Percentiles rank a stretch among this genome's conserved stretches.
Conservation (phyloP, 92 coral and sea anemone species). For the Virgularia gustaviana region DNA sequence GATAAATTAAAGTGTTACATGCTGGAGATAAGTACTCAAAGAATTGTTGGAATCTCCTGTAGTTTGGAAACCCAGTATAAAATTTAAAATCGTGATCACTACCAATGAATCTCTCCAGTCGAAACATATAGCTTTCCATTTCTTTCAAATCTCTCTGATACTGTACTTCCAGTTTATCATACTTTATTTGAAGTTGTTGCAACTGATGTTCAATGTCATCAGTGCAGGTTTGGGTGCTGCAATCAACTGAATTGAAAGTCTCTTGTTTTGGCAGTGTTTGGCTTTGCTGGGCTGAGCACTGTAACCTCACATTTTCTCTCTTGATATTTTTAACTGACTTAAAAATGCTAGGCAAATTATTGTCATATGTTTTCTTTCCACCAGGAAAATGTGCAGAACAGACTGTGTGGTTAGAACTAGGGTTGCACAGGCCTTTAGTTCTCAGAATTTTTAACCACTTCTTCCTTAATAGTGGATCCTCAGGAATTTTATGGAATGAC, state of each 20-base stretch:
- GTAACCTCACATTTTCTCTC: background rate
- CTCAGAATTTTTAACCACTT: background rate
- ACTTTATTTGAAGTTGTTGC: background rate
- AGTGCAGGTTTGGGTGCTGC: constrained; percentile 3
- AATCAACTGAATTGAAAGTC: too few species aligned
- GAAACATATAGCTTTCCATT: background rate
- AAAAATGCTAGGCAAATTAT: constrained; percentile 22
- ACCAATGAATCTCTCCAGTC: background rate
- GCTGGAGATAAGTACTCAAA: constrained; percentile 21
- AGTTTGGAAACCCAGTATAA: constrained; percentile 34
- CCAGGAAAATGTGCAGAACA: constrained; percentile 31
- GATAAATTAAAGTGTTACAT: constrained; percentile 18
- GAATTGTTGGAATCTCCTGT: constrained; percentile 17
- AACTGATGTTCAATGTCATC: too few species aligned
- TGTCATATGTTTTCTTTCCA: constrained; percentile 1
- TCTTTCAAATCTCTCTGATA: background rate
- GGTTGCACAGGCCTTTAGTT: constrained; percentile 1
- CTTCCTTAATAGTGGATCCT: background rate
- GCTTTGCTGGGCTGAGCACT: background rate
- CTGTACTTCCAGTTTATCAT: too few species aligned
- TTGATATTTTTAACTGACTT: constrained; percentile 4
- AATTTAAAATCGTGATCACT: constrained; percentile 28
- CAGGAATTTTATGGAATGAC: constrained; percentile 1
- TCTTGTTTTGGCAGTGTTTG: background rate
- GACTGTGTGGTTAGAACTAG: constrained; percentile 6